Conservation (phyloP, 2,797 vertebrate species). For the Podargus strigoides region DNA sequence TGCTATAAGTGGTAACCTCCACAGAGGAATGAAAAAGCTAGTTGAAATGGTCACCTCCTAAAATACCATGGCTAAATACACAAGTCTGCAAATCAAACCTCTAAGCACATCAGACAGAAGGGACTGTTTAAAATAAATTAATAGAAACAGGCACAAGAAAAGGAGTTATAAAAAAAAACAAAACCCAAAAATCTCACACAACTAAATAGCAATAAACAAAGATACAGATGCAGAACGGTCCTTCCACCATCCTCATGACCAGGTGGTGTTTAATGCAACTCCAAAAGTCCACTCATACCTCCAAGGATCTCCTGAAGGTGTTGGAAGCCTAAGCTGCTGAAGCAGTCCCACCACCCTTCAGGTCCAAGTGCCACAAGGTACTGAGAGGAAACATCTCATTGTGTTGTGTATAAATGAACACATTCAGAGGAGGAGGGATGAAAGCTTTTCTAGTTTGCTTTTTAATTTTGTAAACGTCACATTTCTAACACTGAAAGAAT, state of each 20-base stretch:
- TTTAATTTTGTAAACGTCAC: neutral
- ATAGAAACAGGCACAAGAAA: neutral
- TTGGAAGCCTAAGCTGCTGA: neutral
- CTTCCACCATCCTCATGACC: neutral
- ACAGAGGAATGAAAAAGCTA: neutral
- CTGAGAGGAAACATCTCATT: neutral
- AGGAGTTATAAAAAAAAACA: neutral
- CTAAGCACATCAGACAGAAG: neutral
- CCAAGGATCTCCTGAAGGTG: neutral
- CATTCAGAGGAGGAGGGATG: accelerated
- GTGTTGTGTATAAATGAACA: neutral
- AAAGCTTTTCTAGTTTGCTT: neutral
- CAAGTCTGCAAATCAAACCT: neutral
- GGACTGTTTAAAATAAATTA: neutral
- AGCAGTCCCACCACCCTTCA: neutral
- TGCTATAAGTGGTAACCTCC: neutral
- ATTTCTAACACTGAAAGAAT: neutral
- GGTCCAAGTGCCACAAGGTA: neutral
- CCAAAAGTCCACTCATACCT: neutral
- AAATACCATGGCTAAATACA: neutral
- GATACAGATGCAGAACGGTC: neutral
- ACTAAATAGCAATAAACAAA: neutral
- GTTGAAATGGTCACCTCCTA: neutral
- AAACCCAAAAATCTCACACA: neutral
- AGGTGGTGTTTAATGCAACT: neutral